Conservation (phyloP, 2,797 vertebrate genomes). For the Leucoraja ocellata region DNA sequence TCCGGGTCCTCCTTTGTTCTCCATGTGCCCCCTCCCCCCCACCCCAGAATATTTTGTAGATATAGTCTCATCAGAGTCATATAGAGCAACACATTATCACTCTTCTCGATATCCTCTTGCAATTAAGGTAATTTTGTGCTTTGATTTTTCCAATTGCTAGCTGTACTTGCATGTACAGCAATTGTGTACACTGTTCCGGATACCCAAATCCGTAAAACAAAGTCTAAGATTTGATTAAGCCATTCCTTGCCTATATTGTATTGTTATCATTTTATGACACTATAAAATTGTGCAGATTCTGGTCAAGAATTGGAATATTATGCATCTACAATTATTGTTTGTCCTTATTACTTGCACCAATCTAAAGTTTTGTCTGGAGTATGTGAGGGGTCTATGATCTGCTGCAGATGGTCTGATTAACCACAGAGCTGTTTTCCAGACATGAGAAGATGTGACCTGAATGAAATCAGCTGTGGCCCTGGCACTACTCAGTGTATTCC, state of each 20-base stretch:
- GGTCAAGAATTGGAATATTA: too few relatives aligned
- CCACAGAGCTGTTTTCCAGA: constrained; percentile 55
- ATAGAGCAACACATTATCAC: not conserved
- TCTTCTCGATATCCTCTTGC: too few relatives aligned
- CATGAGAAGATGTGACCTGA: constrained; percentile 78
- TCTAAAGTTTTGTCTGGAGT: not conserved
- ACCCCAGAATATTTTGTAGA: too few relatives aligned
- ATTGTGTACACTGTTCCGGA: not conserved
- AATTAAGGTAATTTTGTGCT: too few relatives aligned
- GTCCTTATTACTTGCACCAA: too few relatives aligned
- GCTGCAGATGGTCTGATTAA: not conserved
- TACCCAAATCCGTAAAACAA: not conserved
- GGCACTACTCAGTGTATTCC: constrained; percentile 87
- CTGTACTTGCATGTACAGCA: not conserved
- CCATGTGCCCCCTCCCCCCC: too few relatives aligned
- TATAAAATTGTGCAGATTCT: too few relatives aligned
- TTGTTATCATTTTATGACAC: too few relatives aligned
- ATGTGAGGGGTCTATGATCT: not conserved
- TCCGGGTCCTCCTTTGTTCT: too few relatives aligned
- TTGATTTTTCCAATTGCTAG: not conserved
- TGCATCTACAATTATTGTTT: too few relatives aligned
- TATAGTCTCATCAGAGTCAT: not conserved
- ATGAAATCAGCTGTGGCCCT: constrained; percentile 85
- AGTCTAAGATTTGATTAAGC: too few relatives aligned
- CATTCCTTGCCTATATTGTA: too few relatives aligned